These are phyloP conservation scores for Rhopalosiphum maidis DNA, from an alignment of 1,140 invertebrate genomes.

Conservation along the genomic window DNA sequence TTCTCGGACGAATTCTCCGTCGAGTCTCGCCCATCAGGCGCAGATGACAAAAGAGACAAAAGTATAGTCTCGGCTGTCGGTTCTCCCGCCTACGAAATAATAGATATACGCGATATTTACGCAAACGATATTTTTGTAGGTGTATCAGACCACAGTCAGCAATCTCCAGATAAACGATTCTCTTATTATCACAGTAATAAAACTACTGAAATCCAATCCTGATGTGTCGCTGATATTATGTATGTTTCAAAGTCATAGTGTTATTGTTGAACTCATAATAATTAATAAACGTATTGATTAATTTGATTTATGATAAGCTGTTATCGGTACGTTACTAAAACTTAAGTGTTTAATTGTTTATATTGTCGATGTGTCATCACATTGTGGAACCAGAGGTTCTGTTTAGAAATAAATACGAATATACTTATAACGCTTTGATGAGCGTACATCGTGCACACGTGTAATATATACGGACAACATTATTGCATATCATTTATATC, in stretches of 20 bases:
- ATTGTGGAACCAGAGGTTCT: neutral
- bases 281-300: neutral
- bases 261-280: neutral
- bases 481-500: neutral
- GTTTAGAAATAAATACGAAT: neutral
- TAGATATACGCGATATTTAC: neutral
- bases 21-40: neutral
- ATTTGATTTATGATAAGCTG: neutral
- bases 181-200: neutral
- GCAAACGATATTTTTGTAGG: neutral
- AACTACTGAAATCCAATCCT: neutral
- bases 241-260: too few relatives aligned
- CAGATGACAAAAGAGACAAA: neutral
- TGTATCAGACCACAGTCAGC: too few relatives aligned
- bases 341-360: neutral
- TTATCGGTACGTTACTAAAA: too few relatives aligned
- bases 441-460: neutral
- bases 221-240: neutral
- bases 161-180: neutral
- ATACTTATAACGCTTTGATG: neutral
- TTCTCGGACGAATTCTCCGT: neutral
- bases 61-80: neutral
- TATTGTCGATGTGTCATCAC: neutral
- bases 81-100: neutral
- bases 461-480: neutral